A percentile compares a stretch with the other conserved stretches of the same genome.
These are phyloP conservation scores for Tadarida brasiliensis DNA, from an alignment of 2,797 vertebrate species.

Conservation along the genomic window DNA sequence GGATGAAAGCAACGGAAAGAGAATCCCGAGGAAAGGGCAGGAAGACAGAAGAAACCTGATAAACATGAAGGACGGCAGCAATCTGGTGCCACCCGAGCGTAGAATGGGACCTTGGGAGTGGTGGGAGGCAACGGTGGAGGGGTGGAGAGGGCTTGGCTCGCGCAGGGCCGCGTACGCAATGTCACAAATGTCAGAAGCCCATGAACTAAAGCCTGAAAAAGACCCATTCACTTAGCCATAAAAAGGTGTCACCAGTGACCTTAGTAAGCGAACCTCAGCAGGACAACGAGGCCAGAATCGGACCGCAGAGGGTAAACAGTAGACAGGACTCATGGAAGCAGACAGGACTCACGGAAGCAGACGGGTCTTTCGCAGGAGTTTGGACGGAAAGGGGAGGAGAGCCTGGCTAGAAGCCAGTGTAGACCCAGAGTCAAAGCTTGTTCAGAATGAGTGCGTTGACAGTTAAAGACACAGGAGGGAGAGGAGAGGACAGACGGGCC, in stretches of 20 bases:
- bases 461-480: background rate
- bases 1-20: background rate
- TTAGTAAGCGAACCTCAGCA: background rate
- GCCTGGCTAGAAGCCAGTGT: background rate
- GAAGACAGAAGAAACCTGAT: background rate
- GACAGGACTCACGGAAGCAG: background rate
- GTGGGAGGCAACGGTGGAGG: background rate
- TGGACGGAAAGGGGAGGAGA: background rate
- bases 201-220: background rate
- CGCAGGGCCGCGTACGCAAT: fast-evolving
- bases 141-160: background rate
- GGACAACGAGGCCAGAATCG: background rate
- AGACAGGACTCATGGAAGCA: background rate
- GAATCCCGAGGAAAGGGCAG: background rate
- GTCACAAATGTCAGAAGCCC: background rate
- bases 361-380: background rate
- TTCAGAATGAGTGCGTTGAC: background rate
- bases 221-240: background rate
- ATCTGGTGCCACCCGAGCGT: background rate
- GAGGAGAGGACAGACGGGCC: background rate
- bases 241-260: background rate
- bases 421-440: background rate
- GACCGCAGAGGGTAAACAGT: background rate
- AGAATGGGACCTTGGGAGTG: background rate
- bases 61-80: background rate